Base-by-base conservation (phyloP, 2,797 vertebrate species). In the Distichodus sexfasciatus region DNA sequence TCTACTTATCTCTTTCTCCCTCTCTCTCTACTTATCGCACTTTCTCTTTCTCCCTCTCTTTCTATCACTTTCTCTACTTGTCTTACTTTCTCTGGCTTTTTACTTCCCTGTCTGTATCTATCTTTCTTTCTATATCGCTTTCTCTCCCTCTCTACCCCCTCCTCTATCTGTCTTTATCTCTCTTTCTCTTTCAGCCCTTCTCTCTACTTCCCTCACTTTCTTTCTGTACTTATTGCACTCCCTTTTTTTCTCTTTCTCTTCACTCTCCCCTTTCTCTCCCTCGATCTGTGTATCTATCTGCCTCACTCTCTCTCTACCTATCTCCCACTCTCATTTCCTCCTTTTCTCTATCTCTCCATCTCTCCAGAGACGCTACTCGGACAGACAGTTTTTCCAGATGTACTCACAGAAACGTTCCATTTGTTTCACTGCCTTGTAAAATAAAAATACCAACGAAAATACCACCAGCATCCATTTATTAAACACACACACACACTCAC, bases 341-440 rank as follows among this genome's bases (percentile, higher is more conserved):
- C 62, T 57, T 10, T 55, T 19, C 33, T 15, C 31, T 55, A 31
- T 15, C 19, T 44, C 66, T 61, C 59, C n/a, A n/a, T 21, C 66
- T 15, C 38, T 29, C n/a, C 9, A 17, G 24, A 2, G 35, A 24
- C 61, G 21, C 69, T 53, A n/a, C 11, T 2, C 33, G 69, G 50
- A 33, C 51, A 53, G 35, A 23, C 10, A 66, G 53, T 35, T 28
- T 79, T 62, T 70, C 28, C 84, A 87, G 67, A 70, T 83, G 77
- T 76, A 62, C 70, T 63, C 33, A 15, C 31, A 72, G 61, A 60
- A 69, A 11, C 36, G 46, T 73, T 76, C 58, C 54, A 41, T 75
- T 60, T 64, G 63, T 61, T 75, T 74, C 31, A 62, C 24, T 72
- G 47, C 44, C 60, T 72, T 61, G 74, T 66, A 66, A 53, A 63